Evolutionary conservation across 2,797 vertebrate genomes (phyloP).

Genomic region (Cyclopterus lumpus): DNA sequence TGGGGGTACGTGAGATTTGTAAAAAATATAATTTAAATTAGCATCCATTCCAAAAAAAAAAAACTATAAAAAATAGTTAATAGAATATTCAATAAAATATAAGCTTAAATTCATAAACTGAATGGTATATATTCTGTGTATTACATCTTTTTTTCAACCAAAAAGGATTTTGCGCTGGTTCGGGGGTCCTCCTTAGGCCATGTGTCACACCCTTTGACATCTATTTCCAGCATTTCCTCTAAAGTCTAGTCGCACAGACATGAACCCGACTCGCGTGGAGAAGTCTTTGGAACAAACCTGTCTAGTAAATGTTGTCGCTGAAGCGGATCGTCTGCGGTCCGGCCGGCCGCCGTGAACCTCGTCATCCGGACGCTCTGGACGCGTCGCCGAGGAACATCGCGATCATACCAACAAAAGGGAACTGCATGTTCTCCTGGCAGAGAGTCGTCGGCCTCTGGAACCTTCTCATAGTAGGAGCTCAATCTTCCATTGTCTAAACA

Average conservation of each 20-base stretch:
- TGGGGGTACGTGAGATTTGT: no score
- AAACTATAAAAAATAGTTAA: no score
- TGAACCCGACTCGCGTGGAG: conserved; percentile 53
- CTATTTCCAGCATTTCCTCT: conserved; percentile 33
- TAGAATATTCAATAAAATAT: no score
- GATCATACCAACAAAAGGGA: conserved; percentile 60
- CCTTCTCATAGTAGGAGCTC: conserved; percentile 25
- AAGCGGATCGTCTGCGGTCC: conserved; percentile 48
- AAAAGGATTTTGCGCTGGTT: no score
- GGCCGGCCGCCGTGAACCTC: conserved; percentile 63
- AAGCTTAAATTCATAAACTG: no score
- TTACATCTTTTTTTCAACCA: no score
- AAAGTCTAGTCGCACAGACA: conserved; percentile 14
- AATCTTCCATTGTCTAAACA: conserved; percentile 42
- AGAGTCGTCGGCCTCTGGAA: conserved; percentile 23
- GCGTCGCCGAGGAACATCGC: conserved; percentile 55
- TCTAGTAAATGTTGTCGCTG: conserved; percentile 39
- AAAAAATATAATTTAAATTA: no score
- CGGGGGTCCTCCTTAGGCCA: no score
- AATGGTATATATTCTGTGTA: no score
- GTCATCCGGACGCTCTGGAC: conserved; percentile 38
- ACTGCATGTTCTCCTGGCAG: conserved; percentile 40
- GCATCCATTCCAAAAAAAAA: no score
- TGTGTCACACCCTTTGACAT: conserved; percentile 1
- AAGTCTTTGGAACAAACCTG: conserved; percentile 36